Conservation (phyloP, 2,888 invertebrate genomes). For the Nipponacmea schrenckii region DNA sequence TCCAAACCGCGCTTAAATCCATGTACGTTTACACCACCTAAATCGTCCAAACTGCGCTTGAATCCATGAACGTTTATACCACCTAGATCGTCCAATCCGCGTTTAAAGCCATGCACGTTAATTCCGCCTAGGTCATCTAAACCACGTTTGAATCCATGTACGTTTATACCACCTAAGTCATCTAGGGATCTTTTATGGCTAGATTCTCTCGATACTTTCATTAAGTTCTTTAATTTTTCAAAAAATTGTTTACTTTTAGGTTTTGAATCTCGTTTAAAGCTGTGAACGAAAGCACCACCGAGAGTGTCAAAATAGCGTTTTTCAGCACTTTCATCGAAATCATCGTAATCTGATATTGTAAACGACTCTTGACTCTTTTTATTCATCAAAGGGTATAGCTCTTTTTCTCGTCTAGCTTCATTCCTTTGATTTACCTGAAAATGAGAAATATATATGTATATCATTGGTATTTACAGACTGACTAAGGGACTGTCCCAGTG, state of each 20-base stretch:
- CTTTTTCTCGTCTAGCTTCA: no score
- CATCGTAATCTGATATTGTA: background rate
- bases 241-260: background rate
- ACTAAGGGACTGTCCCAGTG: no score
- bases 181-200: background rate
- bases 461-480: no score
- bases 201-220: background rate
- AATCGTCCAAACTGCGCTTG: background rate
- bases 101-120: background rate
- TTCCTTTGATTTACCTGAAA: no score
- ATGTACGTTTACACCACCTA: background rate
- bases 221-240: no score
- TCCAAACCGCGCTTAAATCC: slow-evolving; percentile 4
- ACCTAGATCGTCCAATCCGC: background rate
- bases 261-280: background rate
- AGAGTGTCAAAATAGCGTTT: slow-evolving; percentile 2
- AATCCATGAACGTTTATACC: background rate
- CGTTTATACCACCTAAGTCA: background rate
- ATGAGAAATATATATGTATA: no score
- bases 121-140: background rate
- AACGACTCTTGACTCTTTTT: background rate
- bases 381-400: background rate
- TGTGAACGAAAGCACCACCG: background rate
- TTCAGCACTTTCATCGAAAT: slow-evolving; percentile 1
- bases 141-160: background rate